Percentiles rank a stretch among this genome's conserved stretches.
Evolutionary conservation across 2,113 vertebrate species (phyloP).

Genomic region (Corvus hawaiiensis): DNA sequence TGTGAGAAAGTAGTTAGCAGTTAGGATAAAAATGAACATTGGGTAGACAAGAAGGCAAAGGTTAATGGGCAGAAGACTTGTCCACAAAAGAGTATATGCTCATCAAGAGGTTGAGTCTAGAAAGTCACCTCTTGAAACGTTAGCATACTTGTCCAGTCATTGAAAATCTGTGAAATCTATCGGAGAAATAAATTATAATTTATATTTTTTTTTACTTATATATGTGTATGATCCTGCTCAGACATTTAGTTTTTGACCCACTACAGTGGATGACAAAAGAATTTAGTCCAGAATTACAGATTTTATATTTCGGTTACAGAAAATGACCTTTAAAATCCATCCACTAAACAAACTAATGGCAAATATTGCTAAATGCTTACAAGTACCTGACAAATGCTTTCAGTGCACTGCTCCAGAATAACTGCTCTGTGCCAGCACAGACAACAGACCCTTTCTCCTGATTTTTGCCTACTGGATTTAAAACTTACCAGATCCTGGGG

Average conservation of each 20-base stretch:
- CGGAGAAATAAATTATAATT: background rate
- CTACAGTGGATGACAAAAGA: background rate
- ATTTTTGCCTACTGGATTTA: background rate
- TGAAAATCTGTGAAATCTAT: background rate
- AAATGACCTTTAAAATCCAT: background rate
- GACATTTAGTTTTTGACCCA: background rate
- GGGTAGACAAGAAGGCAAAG: background rate
- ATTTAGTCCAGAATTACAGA: background rate
- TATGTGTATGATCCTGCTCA: background rate
- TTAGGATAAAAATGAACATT: background rate
- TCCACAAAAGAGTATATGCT: background rate
- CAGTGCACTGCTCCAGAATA: background rate
- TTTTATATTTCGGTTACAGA: background rate
- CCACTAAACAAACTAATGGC: background rate
- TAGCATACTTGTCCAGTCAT: background rate
- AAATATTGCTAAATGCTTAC: background rate
- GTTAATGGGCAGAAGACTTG: background rate
- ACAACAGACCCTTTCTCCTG: background rate
- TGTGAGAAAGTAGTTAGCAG: background rate
- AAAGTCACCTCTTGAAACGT: background rate
- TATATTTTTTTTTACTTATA: background rate
- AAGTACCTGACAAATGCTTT: background rate
- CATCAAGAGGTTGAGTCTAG: background rate
- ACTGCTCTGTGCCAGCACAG: background rate
- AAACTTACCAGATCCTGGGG: background rate